Base-by-base conservation (phyloP, 2,797 vertebrate species). In the Sebastes minor region DNA sequence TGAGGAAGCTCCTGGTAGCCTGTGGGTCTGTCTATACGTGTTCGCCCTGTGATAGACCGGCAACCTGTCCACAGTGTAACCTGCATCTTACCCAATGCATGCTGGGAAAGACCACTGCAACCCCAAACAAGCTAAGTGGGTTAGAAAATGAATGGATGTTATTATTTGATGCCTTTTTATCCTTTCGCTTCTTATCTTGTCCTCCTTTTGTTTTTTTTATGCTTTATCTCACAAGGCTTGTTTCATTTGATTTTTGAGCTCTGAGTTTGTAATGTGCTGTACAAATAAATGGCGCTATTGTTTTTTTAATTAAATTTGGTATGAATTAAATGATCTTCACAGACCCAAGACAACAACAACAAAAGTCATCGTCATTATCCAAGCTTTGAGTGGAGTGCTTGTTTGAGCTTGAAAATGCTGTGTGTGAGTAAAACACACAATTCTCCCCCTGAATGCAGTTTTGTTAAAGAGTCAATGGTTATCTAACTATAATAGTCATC, bases 401-500 rank as follows among this genome's bases (percentile, higher is more conserved):
- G 11, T 73, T 38, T 25, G 52, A 28, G 12, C 11, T 18, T 25
- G 10, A 14, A 20, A 81, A 77, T 42, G 3, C 32, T 82, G 38
- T 74, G 32, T 25, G 30, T 56, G 10, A 77, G 77, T 72, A 71
- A 80, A 88, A 76, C 25, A 30, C 22, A 4, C 25, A 52, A 33
- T 71, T 53, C 38, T 74, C 53, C 49, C 56, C 57, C 60, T 13
- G 25, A 84, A 71, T 78, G 67, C 66, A 61, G 22, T 69, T 82
- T 85, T 64, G 89, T 9, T 74, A 59, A 30, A 46, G 59, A 64
- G 23, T 79, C 78, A 82, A 56, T 71, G 55, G 46, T 27, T 64
- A 69, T 71, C 13, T 75, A 32, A 76, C 23, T 59, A 59, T 14
- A 76, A 78, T 27, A 81, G 32, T 64, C 68, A 63, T 71, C 69